Evolutionary conservation across 2,888 invertebrate genomes (phyloP).

Genomic region (Polydrusus pterygomalis): DNA sequence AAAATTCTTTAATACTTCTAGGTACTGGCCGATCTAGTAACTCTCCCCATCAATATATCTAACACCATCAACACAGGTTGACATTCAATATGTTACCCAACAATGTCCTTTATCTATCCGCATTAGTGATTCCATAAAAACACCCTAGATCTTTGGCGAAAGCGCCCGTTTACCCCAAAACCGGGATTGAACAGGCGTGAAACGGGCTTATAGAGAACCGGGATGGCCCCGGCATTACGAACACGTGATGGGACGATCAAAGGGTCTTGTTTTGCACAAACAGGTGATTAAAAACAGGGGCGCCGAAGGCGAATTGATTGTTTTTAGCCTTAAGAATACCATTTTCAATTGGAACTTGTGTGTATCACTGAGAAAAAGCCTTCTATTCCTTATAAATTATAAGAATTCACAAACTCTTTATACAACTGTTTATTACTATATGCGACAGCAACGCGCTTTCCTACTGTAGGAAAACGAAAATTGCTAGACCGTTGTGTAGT

Average conservation of each 20-base stretch:
- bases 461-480: too few relatives aligned
- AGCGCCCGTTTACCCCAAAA: constrained; percentile 38
- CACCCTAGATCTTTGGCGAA: constrained; percentile 20
- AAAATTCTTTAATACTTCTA: too few relatives aligned
- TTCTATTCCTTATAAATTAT: too few relatives aligned
- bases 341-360: too few relatives aligned
- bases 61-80: constrained; percentile 22
- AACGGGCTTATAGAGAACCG: constrained; percentile 16
- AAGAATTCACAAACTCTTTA: too few relatives aligned
- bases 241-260: constrained; percentile 54
- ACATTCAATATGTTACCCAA: constrained; percentile 23
- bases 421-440: too few relatives aligned
- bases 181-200: constrained; percentile 38
- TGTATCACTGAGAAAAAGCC: too few relatives aligned
- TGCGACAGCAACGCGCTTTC: too few relatives aligned
- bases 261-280: constrained; percentile 64
- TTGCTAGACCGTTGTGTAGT: too few relatives aligned
- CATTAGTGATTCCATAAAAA: constrained; percentile 30
- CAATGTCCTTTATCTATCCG: constrained; percentile 14
- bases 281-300: constrained; percentile 67
- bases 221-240: constrained; percentile 32
- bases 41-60: neutral
- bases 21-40: too few relatives aligned
- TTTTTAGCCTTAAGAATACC: neutral
- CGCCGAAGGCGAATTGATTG: neutral